phyloP scores from a whole-genome alignment of 1,140 invertebrate species.

The Caenorhabditis inopinata region DNA sequence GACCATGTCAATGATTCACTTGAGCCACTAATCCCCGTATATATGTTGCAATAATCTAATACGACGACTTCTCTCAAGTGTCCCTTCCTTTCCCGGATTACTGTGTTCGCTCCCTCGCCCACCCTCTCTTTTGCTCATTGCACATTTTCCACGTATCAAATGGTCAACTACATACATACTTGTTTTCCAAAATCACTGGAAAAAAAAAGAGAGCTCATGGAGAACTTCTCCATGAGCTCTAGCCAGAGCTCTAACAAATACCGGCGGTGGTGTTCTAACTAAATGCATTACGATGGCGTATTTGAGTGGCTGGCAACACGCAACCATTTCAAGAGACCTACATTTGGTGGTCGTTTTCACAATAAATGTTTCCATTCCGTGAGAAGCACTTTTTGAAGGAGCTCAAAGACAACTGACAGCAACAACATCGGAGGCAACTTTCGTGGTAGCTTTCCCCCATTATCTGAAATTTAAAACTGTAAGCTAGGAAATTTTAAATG shows the following conservation, averaged over 20 bases:
- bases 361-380: slow-evolving; percentile 50
- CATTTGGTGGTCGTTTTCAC: slow-evolving; percentile 47
- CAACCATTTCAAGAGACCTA: slow-evolving; percentile 37
- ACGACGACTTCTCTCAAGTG: not conserved
- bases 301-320: not conserved
- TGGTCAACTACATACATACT: too few species aligned
- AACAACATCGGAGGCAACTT: slow-evolving; percentile 44
- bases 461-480: too few species aligned
- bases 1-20: slow-evolving; percentile 22
- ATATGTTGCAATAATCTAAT: slow-evolving; percentile 4
- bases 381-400: slow-evolving; percentile 43
- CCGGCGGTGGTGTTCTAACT: too few species aligned
- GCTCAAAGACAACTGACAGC: slow-evolving; percentile 38
- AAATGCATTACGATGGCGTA: too few species aligned
- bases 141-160: too few species aligned
- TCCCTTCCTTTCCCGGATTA: not conserved
- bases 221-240: too few species aligned
- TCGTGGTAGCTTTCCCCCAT: slow-evolving; percentile 47
- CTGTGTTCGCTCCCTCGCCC: not conserved
- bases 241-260: too few species aligned
- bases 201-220: too few species aligned
- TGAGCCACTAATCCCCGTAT: not conserved
- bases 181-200: too few species aligned
- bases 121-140: not conserved
- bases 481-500: too few species aligned